A percentile compares a stretch with the other conserved stretches of the same genome.
These are phyloP conservation scores for Lycophotia porphyrea DNA, from an alignment of 2,888 invertebrate genomes.

Conservation along the genomic window DNA sequence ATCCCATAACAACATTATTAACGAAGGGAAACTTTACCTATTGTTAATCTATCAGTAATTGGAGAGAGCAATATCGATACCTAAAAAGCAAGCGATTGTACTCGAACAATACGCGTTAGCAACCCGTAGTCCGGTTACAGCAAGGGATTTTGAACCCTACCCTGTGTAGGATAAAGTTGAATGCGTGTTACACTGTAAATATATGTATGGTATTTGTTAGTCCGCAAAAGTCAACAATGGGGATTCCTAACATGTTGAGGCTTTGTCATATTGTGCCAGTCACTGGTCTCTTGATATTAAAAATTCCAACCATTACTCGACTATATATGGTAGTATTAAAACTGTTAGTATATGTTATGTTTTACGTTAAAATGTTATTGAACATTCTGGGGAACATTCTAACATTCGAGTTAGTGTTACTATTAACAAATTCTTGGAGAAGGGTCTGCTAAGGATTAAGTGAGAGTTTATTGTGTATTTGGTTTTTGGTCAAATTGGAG, in stretches of 20 bases:
- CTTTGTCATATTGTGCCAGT: conserved; percentile 77
- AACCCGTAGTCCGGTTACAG: conserved; percentile 41
- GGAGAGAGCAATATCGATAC: conserved; percentile 45
- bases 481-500: not conserved
- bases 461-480: conserved; percentile 34
- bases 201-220: conserved; percentile 52
- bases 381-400: conserved; percentile 53
- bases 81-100: conserved; percentile 56
- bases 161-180: not conserved
- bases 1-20: conserved; percentile 19
- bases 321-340: conserved; percentile 67
- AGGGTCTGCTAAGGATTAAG: conserved; percentile 19
- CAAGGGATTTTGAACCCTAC: conserved; percentile 44
- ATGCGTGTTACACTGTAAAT: not conserved
- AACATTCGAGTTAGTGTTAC: conserved; percentile 46
- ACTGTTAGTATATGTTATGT: conserved; percentile 42
- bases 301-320: conserved; percentile 77
- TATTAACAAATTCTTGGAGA: conserved; percentile 48
- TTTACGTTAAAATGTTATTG: conserved; percentile 56
- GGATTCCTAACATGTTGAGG: conserved; percentile 75
- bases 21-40: conserved; percentile 32
- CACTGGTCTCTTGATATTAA: conserved; percentile 77
- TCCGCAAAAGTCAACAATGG: conserved; percentile 78
- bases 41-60: conserved; percentile 61
- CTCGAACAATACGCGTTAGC: conserved; percentile 53